Conservation (phyloP, 2,888 invertebrate genomes). For the Altica lythri region DNA sequence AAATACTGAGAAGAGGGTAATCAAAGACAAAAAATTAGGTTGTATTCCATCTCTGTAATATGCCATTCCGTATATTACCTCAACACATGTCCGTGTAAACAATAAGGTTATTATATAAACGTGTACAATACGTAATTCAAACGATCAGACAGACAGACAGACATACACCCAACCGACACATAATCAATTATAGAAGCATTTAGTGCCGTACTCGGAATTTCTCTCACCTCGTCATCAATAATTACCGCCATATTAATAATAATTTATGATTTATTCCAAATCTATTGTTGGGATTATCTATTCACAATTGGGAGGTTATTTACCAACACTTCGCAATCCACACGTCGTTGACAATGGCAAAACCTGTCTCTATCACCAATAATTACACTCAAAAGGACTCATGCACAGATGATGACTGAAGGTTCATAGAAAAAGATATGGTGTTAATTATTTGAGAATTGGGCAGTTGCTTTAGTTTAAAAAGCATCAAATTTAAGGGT, state of each 20-base stretch:
- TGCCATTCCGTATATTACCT: too few relatives aligned
- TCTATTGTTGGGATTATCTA: slow-evolving; percentile 28
- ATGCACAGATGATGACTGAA: too few relatives aligned
- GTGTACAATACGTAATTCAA: slow-evolving; percentile 1
- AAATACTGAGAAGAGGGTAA: too few relatives aligned
- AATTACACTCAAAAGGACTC: slow-evolving; percentile 31
- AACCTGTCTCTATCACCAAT: slow-evolving; percentile 23
- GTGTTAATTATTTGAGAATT: too few relatives aligned
- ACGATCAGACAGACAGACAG: not conserved
- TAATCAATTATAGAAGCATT: slow-evolving; percentile 18
- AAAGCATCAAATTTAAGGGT: too few relatives aligned
- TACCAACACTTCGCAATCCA: slow-evolving; percentile 40
- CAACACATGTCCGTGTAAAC: too few relatives aligned
- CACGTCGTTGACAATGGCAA: slow-evolving; percentile 39
- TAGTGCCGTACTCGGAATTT: slow-evolving; percentile 4
- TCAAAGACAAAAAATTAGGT: too few relatives aligned
- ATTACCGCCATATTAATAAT: slow-evolving; percentile 22
- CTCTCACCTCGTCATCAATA: slow-evolving; percentile 11
- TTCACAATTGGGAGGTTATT: slow-evolving; percentile 31
- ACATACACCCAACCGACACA: not conserved
- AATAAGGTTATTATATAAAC: too few relatives aligned
- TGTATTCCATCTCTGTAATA: too few relatives aligned
- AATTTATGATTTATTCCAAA: slow-evolving; percentile 27
- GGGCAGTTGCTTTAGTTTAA: too few relatives aligned
- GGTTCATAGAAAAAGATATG: too few relatives aligned